Evolutionary conservation across 2,113 vertebrate genomes (phyloP).

Genomic region (Myiozetetes cayanensis): DNA sequence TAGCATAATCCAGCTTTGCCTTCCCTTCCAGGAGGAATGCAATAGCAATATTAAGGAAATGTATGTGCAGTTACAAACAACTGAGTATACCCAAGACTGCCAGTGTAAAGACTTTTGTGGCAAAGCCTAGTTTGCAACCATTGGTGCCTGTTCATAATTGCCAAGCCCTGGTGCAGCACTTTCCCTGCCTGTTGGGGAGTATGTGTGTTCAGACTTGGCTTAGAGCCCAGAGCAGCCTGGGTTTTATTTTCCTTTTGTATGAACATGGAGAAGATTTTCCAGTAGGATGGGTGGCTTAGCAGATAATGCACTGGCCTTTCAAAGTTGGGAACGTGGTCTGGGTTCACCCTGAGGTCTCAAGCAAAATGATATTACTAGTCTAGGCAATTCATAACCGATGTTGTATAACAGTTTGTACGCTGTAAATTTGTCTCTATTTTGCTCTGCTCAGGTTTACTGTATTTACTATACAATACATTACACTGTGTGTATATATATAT

Average conservation of each 20-base stretch:
- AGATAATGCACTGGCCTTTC: conserved; percentile 42
- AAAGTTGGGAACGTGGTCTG: background rate
- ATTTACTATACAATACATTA: no score
- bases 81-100: background rate
- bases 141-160: background rate
- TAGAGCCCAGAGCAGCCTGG: conserved; percentile 30
- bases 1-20: background rate
- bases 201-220: conserved; percentile 8
- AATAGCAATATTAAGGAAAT: background rate
- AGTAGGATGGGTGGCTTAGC: conserved; percentile 39
- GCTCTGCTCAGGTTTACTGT: background rate
- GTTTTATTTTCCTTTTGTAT: conserved; percentile 48
- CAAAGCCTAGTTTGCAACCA: background rate
- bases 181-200: background rate
- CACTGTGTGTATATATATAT: no score
- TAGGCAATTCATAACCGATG: background rate
- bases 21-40: background rate
- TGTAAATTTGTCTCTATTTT: background rate
- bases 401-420: background rate
- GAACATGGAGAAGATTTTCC: conserved; percentile 42
- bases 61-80: background rate
- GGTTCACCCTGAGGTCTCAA: conserved; percentile 47
- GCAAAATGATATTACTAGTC: background rate
- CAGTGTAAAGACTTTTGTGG: background rate
- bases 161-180: background rate